A percentile compares a stretch with the other conserved stretches of the same genome.
Evolutionary conservation across 2,113 vertebrate species (phyloP).

Genomic region (Podarcis raffonei): DNA sequence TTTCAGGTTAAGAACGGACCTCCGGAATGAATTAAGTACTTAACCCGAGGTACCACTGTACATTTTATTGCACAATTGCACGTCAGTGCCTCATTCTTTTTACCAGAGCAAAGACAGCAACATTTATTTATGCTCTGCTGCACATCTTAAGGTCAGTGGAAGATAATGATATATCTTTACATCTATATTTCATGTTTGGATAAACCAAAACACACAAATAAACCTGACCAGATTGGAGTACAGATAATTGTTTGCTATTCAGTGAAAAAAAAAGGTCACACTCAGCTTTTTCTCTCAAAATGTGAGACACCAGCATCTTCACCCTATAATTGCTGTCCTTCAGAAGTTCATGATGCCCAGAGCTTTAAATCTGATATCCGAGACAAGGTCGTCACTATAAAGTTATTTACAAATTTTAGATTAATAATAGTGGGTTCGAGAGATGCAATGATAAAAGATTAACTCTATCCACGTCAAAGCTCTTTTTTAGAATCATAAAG

Average conservation of each 20-base stretch:
- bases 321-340: constrained; percentile 31
- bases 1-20: too few relatives aligned
- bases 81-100: neutral
- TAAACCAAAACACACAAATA: too few relatives aligned
- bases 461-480: neutral
- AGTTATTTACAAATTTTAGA: neutral
- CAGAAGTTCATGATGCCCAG: constrained; percentile 10
- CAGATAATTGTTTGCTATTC: neutral
- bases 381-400: constrained; percentile 32
- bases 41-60: too few relatives aligned
- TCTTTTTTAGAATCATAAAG: neutral
- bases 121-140: constrained; percentile 43
- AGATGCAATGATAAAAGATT: neutral
- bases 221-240: constrained; percentile 23
- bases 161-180: neutral
- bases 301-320: constrained; percentile 17
- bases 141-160: constrained; percentile 62
- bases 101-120: constrained; percentile 33
- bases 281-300: constrained; percentile 62
- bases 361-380: constrained; percentile 21
- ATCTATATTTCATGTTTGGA: too few relatives aligned
- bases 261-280: constrained; percentile 56
- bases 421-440: neutral
- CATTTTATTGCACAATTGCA: constrained; percentile 31
- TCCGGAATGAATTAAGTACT: too few relatives aligned